phyloP scores from a whole-genome alignment of 2,888 invertebrate genomes.

The Phasia obesa region DNA sequence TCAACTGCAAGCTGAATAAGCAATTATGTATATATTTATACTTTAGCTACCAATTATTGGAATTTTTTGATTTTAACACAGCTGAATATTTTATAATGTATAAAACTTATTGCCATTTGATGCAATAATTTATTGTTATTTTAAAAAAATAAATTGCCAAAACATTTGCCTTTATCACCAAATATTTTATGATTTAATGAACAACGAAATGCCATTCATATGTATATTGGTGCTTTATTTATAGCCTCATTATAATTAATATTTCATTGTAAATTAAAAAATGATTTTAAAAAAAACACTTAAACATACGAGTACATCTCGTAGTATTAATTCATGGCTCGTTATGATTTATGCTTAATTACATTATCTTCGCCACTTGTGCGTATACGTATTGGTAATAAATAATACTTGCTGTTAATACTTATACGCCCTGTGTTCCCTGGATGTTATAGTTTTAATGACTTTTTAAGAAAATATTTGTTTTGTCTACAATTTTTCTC shows the following conservation, averaged over 20 bases:
- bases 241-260: neutral
- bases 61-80: no score
- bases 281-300: slow-evolving; percentile 1
- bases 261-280: slow-evolving; percentile 37
- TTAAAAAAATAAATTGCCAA: no score
- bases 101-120: no score
- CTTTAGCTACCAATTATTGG: no score
- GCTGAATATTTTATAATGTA: no score
- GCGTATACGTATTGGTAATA: slow-evolving; percentile 11
- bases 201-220: neutral
- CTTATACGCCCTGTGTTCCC: slow-evolving; percentile 24
- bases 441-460: slow-evolving; percentile 30
- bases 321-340: slow-evolving; percentile 25
- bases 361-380: slow-evolving; percentile 7
- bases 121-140: no score
- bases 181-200: slow-evolving; percentile 1
- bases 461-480: slow-evolving; percentile 24
- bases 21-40: no score
- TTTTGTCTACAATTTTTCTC: slow-evolving; percentile 1
- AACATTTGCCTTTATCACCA: neutral
- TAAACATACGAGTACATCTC: slow-evolving; percentile 6
- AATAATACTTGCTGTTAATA: neutral
- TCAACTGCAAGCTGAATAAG: no score
- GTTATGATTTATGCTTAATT: slow-evolving; percentile 47
- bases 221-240: neutral